Evolutionary conservation across 2,888 invertebrate genomes (phyloP).

Genomic region (Ommatoiulus sabulosus): DNA sequence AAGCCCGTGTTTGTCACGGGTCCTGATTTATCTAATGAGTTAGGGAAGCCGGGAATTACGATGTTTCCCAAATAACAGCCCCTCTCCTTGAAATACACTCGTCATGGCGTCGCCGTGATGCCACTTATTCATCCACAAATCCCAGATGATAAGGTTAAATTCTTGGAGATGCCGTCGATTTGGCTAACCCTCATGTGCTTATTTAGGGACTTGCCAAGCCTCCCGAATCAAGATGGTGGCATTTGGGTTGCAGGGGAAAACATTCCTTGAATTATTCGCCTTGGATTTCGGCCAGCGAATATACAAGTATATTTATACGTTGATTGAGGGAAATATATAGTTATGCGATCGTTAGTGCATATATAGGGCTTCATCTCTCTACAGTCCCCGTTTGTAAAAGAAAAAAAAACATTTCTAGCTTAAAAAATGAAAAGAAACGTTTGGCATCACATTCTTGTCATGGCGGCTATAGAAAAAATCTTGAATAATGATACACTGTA

Average conservation of each 20-base stretch:
- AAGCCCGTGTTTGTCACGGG: slow-evolving; percentile 27
- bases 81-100: slow-evolving; percentile 34
- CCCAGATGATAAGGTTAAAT: slow-evolving; percentile 15
- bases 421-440: not conserved
- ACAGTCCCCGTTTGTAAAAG: not conserved
- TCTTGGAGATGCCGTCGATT: not conserved
- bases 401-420: not conserved
- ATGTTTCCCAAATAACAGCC: not conserved
- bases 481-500: too few relatives aligned
- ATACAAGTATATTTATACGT: slow-evolving; percentile 18
- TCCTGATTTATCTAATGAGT: slow-evolving; percentile 14
- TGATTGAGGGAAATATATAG: slow-evolving; percentile 3
- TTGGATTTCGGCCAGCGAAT: slow-evolving; percentile 11
- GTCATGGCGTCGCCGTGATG: slow-evolving; percentile 6
- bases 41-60: slow-evolving; percentile 17
- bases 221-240: not conserved
- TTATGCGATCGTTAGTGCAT: not conserved
- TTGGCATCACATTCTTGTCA: not conserved
- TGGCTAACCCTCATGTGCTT: slow-evolving; percentile 18
- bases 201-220: not conserved
- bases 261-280: slow-evolving; percentile 27
- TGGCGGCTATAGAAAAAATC: not conserved
- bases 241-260: slow-evolving; percentile 11
- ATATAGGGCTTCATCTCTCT: not conserved
- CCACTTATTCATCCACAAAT: not conserved